Evolutionary conservation across 1,140 invertebrate genomes (phyloP).

Genomic region (Papilio polytes): DNA sequence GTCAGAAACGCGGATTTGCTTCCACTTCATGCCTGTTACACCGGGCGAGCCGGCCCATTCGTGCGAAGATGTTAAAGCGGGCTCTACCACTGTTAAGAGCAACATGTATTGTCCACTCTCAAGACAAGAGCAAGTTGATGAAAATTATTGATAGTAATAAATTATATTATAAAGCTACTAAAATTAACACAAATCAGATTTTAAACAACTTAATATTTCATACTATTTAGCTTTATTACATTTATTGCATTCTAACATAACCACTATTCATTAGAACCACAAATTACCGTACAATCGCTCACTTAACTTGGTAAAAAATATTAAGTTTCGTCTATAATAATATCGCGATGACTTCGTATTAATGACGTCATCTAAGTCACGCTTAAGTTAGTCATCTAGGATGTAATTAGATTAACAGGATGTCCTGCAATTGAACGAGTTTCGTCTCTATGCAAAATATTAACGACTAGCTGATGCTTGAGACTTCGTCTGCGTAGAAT

Average conservation of each 20-base stretch:
- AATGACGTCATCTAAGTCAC: constrained; percentile 8
- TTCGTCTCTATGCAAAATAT: neutral
- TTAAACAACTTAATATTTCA: too few relatives aligned
- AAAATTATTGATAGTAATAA: too few relatives aligned
- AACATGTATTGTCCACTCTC: too few relatives aligned
- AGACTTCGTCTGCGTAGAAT: too few relatives aligned
- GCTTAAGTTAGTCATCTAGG: constrained; percentile 15
- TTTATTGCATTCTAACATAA: neutral
- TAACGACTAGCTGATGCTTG: neutral
- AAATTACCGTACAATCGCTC: neutral
- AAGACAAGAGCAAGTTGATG: too few relatives aligned
- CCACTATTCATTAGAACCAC: neutral
- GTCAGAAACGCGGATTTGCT: too few relatives aligned
- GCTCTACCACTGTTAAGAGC: too few relatives aligned
- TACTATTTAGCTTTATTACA: neutral
- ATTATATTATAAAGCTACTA: too few relatives aligned
- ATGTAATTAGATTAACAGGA: constrained; percentile 14
- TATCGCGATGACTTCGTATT: neutral
- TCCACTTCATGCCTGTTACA: too few relatives aligned
- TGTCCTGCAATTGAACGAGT: constrained; percentile 1
- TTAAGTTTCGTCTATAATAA: neutral
- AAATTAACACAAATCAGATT: too few relatives aligned
- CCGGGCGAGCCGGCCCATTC: too few relatives aligned
- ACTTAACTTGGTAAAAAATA: constrained; percentile 20
- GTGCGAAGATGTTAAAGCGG: too few relatives aligned